Conservation (phyloP, 2,113 vertebrate genomes). For the Butastur rufipennis region DNA sequence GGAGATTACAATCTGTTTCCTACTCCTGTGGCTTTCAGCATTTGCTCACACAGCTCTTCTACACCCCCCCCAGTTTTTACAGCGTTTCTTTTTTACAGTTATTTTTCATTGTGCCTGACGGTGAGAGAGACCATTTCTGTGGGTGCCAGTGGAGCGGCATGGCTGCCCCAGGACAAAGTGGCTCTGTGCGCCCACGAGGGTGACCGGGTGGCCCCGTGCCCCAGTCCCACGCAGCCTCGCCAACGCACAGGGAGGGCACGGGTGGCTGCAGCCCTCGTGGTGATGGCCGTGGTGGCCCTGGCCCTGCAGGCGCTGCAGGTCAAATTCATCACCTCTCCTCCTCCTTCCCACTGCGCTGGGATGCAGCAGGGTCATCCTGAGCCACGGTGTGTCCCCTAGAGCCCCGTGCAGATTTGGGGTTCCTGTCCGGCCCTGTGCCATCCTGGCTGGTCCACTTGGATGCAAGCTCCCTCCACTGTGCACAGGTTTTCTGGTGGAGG, state of each 20-base stretch:
- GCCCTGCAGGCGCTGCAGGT: background rate
- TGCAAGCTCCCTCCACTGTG: rapidly evolving
- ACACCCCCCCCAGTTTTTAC: background rate
- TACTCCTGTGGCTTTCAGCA: background rate
- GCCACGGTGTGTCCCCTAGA: background rate
- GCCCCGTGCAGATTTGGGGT: background rate
- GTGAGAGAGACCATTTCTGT: background rate
- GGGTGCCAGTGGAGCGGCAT: background rate
- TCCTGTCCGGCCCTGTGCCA: background rate
- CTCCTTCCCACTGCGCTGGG: background rate
- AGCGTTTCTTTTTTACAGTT: background rate
- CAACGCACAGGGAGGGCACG: background rate
- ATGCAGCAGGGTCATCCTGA: background rate
- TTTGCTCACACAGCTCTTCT: background rate
- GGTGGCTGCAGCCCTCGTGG: background rate
- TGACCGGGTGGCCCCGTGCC: background rate
- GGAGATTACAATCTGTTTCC: background rate
- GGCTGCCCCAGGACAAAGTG: background rate
- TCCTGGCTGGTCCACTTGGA: rapidly evolving
- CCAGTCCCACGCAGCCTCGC: background rate
- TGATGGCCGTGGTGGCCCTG: background rate
- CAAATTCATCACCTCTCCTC: background rate
- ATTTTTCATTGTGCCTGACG: background rate
- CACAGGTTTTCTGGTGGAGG: background rate
- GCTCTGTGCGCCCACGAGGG: background rate